Percentiles rank a stretch among this genome's conserved stretches.
phyloP scores from a whole-genome alignment of 2,797 vertebrate species.

The Orestias chungarensis region DNA sequence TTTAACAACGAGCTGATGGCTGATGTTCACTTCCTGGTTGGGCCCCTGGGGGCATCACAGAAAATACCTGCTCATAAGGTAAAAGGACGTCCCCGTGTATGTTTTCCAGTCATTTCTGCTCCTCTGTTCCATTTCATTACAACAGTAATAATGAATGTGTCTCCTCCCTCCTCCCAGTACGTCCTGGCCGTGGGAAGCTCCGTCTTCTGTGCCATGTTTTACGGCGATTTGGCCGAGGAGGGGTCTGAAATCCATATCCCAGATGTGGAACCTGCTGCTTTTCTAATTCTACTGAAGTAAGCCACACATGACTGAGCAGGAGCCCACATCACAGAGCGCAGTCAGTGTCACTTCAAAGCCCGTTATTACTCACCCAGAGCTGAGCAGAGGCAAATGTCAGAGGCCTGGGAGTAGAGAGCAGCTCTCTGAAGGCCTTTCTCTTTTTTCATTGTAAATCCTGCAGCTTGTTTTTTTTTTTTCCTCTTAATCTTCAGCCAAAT shows the following conservation, averaged over 20 bases:
- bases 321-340: constrained; percentile 56
- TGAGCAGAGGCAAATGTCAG: constrained; percentile 49
- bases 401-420: constrained; percentile 36
- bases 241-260: constrained; percentile 96
- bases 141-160: constrained; percentile 30
- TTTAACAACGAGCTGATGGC: constrained; percentile 99
- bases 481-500: constrained; percentile 11
- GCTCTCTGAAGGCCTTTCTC: constrained; percentile 67
- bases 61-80: constrained; percentile 98
- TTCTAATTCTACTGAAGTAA: constrained; percentile 97
- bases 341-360: constrained; percentile 70
- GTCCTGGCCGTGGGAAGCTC: constrained; percentile 98
- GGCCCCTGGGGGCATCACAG: constrained; percentile 85
- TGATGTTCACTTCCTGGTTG: constrained; percentile 97
- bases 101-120: constrained; percentile 6
- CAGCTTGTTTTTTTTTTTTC: constrained; percentile 21
- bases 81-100: constrained; percentile 8
- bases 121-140: constrained; percentile 23
- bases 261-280: constrained; percentile 97
- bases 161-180: constrained; percentile 81
- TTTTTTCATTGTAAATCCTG: constrained; percentile 55
- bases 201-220: constrained; percentile 99
- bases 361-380: constrained; percentile 66
- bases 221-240: constrained; percentile 94
- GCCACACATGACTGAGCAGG: constrained; percentile 64